A percentile compares a stretch with the other conserved stretches of the same genome.
Evolutionary conservation across 2,888 invertebrate species (phyloP).

Genomic region (Dorcus hopei): DNA sequence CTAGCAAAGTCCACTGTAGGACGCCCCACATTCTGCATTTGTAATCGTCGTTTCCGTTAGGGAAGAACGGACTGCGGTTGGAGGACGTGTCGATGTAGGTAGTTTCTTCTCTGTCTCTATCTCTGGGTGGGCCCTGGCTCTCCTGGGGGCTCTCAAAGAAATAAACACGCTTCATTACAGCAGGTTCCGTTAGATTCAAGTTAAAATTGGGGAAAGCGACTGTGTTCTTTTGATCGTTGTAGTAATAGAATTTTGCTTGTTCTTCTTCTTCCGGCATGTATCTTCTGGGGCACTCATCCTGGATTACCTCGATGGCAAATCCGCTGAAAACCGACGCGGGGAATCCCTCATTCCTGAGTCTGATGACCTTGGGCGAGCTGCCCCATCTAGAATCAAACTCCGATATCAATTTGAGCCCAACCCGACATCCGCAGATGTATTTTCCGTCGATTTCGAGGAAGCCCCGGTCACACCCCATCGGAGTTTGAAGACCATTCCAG

Average conservation of each 20-base stretch:
- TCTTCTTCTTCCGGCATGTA: slow-evolving; percentile 26
- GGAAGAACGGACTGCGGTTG: slow-evolving; percentile 23
- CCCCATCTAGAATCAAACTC: slow-evolving; percentile 42
- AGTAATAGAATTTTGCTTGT: slow-evolving; percentile 18
- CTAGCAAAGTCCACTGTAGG: slow-evolving; percentile 26
- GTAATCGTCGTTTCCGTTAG: slow-evolving; percentile 22
- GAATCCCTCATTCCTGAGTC: slow-evolving; percentile 49
- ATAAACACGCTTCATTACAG: slow-evolving; percentile 29
- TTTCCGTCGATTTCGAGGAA: slow-evolving; percentile 57
- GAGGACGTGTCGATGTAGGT: slow-evolving; percentile 35
- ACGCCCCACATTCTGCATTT: slow-evolving; percentile 27
- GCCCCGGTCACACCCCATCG: slow-evolving; percentile 50
- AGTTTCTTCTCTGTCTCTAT: slow-evolving; percentile 37
- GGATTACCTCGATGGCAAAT: slow-evolving; percentile 56
- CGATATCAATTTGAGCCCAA: slow-evolving; percentile 44
- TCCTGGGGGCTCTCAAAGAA: slow-evolving; percentile 35
- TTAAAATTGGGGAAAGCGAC: slow-evolving; percentile 28
- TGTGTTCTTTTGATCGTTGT: slow-evolving; percentile 31
- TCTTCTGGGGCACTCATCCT: slow-evolving; percentile 54
- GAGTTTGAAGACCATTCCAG: slow-evolving; percentile 48
- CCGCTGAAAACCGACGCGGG: slow-evolving; percentile 48
- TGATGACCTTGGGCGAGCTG: slow-evolving; percentile 46
- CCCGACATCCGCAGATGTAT: slow-evolving; percentile 58
- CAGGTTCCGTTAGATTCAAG: slow-evolving; percentile 17
- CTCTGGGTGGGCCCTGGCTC: slow-evolving; percentile 8